phyloP scores from a whole-genome alignment of 2,888 invertebrate genomes.

The Polymixis lichenea region DNA sequence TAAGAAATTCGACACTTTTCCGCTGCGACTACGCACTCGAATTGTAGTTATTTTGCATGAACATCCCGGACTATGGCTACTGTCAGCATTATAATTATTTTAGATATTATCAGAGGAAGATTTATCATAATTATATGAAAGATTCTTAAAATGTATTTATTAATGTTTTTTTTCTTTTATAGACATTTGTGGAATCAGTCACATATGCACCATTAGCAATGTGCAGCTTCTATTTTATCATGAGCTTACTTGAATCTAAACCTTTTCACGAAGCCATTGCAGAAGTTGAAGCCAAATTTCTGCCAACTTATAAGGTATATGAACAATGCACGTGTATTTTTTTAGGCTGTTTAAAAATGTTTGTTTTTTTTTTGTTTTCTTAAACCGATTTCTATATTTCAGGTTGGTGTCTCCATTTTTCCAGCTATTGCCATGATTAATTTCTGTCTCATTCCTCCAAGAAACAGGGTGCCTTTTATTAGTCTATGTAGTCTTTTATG shows the following conservation, averaged over 20 bases:
- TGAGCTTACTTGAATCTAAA: conserved; percentile 94
- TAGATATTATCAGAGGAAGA: background rate
- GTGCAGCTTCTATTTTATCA: conserved; percentile 94
- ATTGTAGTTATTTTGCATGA: background rate
- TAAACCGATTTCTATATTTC: conserved; percentile 62
- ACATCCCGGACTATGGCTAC: background rate
- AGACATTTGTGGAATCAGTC: conserved; percentile 94
- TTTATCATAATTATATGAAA: background rate
- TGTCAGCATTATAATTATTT: background rate
- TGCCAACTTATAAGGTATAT: conserved; percentile 93
- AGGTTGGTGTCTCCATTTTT: conserved; percentile 94
- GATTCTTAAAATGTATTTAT: background rate
- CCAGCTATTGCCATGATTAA: conserved; percentile 94
- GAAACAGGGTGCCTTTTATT: conserved; percentile 94
- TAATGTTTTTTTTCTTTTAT: conserved; percentile 65
- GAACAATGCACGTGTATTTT: background rate
- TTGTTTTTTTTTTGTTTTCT: conserved; percentile 6
- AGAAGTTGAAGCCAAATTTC: conserved; percentile 93
- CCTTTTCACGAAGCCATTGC: conserved; percentile 91
- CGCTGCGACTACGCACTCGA: too few species aligned
- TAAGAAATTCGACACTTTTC: too few species aligned
- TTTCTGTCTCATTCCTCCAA: conserved; percentile 93
- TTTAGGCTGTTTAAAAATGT: background rate
- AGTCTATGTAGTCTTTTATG: conserved; percentile 94
- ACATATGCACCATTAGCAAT: conserved; percentile 94